phyloP scores from a whole-genome alignment of 1,140 invertebrate species.

The Diprion similis region DNA sequence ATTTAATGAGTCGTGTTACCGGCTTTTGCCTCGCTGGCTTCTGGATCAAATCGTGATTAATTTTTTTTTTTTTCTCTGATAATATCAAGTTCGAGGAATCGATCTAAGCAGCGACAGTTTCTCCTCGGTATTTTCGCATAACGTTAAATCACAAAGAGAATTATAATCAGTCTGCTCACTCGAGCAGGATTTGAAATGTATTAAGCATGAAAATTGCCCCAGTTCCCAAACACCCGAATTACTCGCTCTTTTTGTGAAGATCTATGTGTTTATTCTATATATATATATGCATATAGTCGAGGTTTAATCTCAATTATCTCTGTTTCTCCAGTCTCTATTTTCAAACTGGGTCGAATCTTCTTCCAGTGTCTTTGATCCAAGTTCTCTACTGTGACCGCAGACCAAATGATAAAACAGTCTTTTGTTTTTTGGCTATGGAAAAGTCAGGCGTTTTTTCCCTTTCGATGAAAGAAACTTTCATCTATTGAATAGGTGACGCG shows the following conservation, averaged over 20 bases:
- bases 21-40: too few relatives aligned
- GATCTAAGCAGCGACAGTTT: background rate
- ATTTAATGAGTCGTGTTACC: too few relatives aligned
- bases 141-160: background rate
- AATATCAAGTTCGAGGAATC: background rate
- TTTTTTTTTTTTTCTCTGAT: background rate
- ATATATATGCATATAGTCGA: too few relatives aligned
- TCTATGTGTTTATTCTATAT: conserved; percentile 11
- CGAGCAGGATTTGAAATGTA: conserved; percentile 31
- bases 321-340: too few relatives aligned
- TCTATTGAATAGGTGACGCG: too few relatives aligned
- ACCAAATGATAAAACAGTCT: too few relatives aligned
- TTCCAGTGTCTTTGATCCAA: background rate
- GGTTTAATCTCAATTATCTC: too few relatives aligned
- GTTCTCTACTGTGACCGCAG: background rate
- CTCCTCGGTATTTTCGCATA: background rate
- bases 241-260: too few relatives aligned
- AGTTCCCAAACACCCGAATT: conserved; percentile 29
- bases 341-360: background rate
- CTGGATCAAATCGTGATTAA: background rate
- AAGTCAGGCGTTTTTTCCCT: too few relatives aligned
- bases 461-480: too few relatives aligned
- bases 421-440: too few relatives aligned
- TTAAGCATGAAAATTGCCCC: conserved; percentile 41
- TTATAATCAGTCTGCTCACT: conserved; percentile 33